Percentiles rank a stretch among this genome's conserved stretches.
phyloP scores from a whole-genome alignment of 2,797 vertebrate genomes.

The Notolabrus celidotus region DNA sequence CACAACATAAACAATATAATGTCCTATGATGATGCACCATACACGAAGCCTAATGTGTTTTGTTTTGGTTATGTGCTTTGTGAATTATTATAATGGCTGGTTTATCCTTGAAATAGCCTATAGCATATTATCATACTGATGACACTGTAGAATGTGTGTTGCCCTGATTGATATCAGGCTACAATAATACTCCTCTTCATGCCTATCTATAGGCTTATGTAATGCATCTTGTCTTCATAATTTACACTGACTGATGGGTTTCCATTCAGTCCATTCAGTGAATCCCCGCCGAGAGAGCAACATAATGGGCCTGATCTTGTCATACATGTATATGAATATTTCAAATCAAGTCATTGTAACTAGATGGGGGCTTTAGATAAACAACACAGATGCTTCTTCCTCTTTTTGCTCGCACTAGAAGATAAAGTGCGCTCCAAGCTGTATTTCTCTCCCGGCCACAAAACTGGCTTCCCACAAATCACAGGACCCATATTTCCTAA shows the following conservation, averaged over 20 bases:
- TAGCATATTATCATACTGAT: conserved; percentile 80
- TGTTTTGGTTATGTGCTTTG: conserved; percentile 65
- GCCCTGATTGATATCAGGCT: conserved; percentile 72
- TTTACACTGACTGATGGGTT: conserved; percentile 79
- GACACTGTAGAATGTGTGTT: conserved; percentile 66
- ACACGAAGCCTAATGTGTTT: conserved; percentile 71
- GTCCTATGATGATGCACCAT: conserved; percentile 60
- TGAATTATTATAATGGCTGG: conserved; percentile 80
- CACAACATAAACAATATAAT: conserved; percentile 60
- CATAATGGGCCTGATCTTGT: conserved; percentile 82
- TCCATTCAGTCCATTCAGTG: conserved; percentile 73
- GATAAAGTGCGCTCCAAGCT: conserved; percentile 73
- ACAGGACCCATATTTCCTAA: conserved; percentile 78
- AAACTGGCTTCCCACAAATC: conserved; percentile 77
- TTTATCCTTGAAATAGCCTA: conserved; percentile 82
- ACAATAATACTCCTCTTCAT: conserved; percentile 76
- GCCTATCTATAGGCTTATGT: conserved; percentile 80
- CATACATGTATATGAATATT: conserved; percentile 84
- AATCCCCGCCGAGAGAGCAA: conserved; percentile 69
- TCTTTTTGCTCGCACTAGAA: conserved; percentile 64
- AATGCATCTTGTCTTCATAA: conserved; percentile 80
- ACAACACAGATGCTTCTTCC: conserved; percentile 78
- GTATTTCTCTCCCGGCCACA: conserved; percentile 73
- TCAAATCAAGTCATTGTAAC: conserved; percentile 79
- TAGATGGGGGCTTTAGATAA: conserved; percentile 76